Percentiles rank a stretch among this genome's conserved stretches.
Evolutionary conservation across 2,888 invertebrate species (phyloP).

Genomic region (Drosophila pseudotalamancana): DNA sequence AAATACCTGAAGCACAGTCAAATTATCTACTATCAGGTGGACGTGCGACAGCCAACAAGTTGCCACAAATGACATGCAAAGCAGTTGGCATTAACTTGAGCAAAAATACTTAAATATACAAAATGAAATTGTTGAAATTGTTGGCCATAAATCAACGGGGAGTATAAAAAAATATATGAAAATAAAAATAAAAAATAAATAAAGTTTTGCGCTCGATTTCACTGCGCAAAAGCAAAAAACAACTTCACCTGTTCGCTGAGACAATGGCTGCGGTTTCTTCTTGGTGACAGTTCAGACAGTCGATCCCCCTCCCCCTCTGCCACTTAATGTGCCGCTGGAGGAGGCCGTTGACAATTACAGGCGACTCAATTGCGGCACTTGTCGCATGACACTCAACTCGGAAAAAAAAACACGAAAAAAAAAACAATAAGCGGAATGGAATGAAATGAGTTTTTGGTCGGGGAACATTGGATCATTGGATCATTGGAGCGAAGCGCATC

Average conservation of each 20-base stretch:
- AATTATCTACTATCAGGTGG: constrained; percentile 42
- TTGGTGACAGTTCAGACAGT: constrained; percentile 57
- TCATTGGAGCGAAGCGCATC: constrained; percentile 48
- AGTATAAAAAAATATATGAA: constrained; percentile 1
- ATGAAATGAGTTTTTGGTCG: constrained; percentile 49
- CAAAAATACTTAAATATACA: constrained; percentile 35
- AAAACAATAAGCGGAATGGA: constrained; percentile 19
- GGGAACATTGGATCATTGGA: constrained; percentile 46
- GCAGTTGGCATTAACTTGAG: constrained; percentile 69
- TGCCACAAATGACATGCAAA: constrained; percentile 72
- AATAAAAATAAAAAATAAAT: constrained; percentile 17
- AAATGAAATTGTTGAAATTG: constrained; percentile 65
- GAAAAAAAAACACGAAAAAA: constrained; percentile 24
- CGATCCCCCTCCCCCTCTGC: background rate
- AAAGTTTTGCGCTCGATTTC: constrained; percentile 75
- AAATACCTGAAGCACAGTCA: constrained; percentile 23
- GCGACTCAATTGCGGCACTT: constrained; percentile 77
- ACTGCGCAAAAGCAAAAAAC: constrained; percentile 46
- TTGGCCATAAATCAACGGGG: constrained; percentile 62
- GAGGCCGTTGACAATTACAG: constrained; percentile 60
- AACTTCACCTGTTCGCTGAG: constrained; percentile 71
- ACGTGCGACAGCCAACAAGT: constrained; percentile 57
- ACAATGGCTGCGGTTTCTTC: constrained; percentile 60
- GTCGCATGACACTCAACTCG: constrained; percentile 70
- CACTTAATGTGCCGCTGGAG: background rate